A percentile compares a stretch with the other conserved stretches of the same genome.
phyloP scores from a whole-genome alignment of 2,113 vertebrate species.

The Anser cygnoides region DNA sequence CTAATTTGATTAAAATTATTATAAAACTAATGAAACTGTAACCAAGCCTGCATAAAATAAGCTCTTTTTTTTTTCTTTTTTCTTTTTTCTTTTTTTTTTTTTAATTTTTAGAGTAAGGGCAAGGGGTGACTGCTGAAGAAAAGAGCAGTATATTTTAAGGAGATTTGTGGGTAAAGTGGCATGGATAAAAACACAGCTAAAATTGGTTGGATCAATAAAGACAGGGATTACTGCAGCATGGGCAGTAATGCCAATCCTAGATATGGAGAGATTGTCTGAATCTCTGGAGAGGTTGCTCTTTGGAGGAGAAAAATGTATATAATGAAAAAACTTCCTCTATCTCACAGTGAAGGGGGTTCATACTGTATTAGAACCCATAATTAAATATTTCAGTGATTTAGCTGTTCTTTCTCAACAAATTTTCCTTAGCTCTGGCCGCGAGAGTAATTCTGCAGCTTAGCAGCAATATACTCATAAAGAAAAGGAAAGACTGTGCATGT shows the following conservation, averaged over 20 bases:
- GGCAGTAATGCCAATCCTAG: neutral
- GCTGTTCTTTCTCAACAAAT: neutral
- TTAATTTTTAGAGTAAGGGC: neutral
- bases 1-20: slow-evolving; percentile 55
- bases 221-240: neutral
- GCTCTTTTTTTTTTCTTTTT: neutral
- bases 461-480: neutral
- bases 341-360: neutral
- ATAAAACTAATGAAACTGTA: slow-evolving; percentile 23
- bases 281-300: slow-evolving; percentile 26
- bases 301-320: neutral
- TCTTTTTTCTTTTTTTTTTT: neutral
- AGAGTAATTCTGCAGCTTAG: neutral
- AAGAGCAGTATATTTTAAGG: neutral
- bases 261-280: neutral
- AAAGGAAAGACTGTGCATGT: neutral
- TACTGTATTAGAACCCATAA: neutral
- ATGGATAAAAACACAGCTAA: neutral
- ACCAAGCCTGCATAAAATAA: neutral
- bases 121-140: neutral
- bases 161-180: neutral
- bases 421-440: slow-evolving; percentile 15
- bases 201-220: slow-evolving; percentile 31
- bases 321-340: neutral
- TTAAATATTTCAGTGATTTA: neutral